phyloP scores from a whole-genome alignment of 2,797 vertebrate species.

The Alfaro cultratus region DNA sequence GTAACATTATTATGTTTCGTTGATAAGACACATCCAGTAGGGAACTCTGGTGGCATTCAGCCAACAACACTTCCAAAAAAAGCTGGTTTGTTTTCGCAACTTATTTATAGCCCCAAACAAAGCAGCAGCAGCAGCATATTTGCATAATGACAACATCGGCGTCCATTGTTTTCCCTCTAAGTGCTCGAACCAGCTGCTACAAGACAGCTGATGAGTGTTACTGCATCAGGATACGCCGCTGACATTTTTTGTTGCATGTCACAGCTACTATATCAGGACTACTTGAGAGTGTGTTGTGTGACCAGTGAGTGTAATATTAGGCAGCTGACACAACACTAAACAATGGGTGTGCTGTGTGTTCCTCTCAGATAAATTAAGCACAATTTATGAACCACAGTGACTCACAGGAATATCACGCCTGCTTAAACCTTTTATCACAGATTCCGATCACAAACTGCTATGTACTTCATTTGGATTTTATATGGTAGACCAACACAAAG shows the following conservation, averaged over 20 bases:
- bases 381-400: background rate
- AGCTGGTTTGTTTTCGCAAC: conserved; percentile 17
- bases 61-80: conserved; percentile 9
- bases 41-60: background rate
- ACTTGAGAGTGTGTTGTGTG: conserved; percentile 8
- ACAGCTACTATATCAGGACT: conserved; percentile 10
- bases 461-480: background rate
- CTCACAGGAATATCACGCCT: background rate
- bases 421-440: background rate
- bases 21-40: background rate
- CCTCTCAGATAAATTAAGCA: background rate
- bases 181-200: conserved; percentile 3
- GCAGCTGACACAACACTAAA: conserved; percentile 1
- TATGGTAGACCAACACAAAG: background rate
- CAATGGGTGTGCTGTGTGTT: background rate
- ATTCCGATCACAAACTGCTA: background rate
- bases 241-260: conserved; percentile 17
- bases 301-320: background rate
- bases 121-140: conserved; percentile 7
- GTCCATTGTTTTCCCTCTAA: conserved; percentile 8
- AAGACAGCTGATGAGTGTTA: conserved; percentile 14
- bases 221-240: conserved; percentile 6
- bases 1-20: background rate
- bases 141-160: conserved; percentile 19
- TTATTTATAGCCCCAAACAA: conserved; percentile 20